Evolutionary conservation across 2,113 vertebrate genomes (phyloP), one percentile per base, ranked within the genome.

Genomic region (Platichthys stellatus): DNA sequence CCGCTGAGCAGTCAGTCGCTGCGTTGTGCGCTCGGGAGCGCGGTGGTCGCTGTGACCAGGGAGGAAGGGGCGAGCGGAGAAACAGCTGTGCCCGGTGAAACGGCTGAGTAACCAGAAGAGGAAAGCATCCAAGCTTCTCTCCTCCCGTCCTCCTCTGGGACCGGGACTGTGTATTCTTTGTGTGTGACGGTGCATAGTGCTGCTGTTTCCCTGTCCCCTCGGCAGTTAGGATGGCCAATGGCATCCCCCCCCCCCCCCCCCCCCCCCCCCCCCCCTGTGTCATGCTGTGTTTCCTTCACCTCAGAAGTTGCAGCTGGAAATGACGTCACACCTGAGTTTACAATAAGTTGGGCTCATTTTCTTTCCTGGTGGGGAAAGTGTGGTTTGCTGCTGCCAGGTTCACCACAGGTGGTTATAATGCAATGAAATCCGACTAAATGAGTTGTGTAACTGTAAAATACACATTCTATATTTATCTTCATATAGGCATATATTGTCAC

Each of bases 41-140:
- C 63, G 56, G 63, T 47, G 72, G 82, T 69, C 51, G 38, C 43
- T 18, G 61, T 38, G 72, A 81, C 68, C n/a, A 7, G 61, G 56
- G 51, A 69, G 63, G 51, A 64, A 68, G 72, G 13, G 23, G 61
- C 23, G 49, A 72, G 63, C 60, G 40, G 74, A 26, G 69, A 80
- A 87, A 82, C 89, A 90, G 86, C 89, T 92, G 89, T 72, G 87
- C 14, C 77, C 13, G 57, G 56, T 56, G 81, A 79, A 82, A 86
- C 78, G 69, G 24, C 81, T 35, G 77, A 85, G 68, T 70, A 72
- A 81, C 83, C 74, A 74, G 72, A 70, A 24, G 35, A 69, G 58
- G 63, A 76, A 86, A 78, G 67, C 66, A 72, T 54, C 70, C 76
- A 60, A 76, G 75, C 71, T 51, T 72, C 59, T 63, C 28, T 35